Evolutionary conservation across 2,888 invertebrate species (phyloP), one percentile per base, ranked within the genome.

Genomic region (Adela reaumurella): DNA sequence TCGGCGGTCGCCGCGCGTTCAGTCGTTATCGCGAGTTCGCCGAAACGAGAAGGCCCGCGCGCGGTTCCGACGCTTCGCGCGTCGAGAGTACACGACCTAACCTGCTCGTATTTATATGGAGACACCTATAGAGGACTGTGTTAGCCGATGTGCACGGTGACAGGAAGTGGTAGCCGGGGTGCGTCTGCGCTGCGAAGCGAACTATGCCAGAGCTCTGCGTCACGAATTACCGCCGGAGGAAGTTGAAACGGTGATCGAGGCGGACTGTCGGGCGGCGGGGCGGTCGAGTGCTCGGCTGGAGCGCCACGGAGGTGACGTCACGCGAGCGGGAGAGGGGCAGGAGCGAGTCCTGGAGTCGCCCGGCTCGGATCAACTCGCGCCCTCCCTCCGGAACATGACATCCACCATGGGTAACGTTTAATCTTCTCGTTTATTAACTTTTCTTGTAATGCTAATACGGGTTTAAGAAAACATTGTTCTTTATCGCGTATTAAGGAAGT

Each of bases 11-110:
- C 76, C 77, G 77, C 65, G 76, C 74, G 77, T 74, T 73, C 78
- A 78, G 78, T 78, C 74, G 74, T 78, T 78, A 78, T 78, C 77
- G 78, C 74, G 77, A 74, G 74, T 78, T 73, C 74, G 78, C 76
- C 77, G 78, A 78, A 78, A 69, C 74, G 65, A 74, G 77, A 74
- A 74, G 63, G 65, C 65, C 69, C 70, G 65, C 65, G 24, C 24
- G 24, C 24, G 5, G 24, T 24, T 4, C 24, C 24, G 24, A 4
- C 24, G 4, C 24, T 8, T 24, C 24, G 24, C 24, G 4, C 24
- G 24, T n/a, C n/a, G n/a, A n/a, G n/a, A n/a, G n/a, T n/a, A n/a
- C n/a, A n/a, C n/a, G 62, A 72, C 72, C 72, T 68, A 66, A 68
- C 68, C 67, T 19, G 24, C 19, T 45, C n/a, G n/a, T n/a, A n/a